Evolutionary conservation across 92 coral and sea anemone species (phyloP), one percentile per base, ranked within the genome.

Genomic region (Virgularia gustaviana): DNA sequence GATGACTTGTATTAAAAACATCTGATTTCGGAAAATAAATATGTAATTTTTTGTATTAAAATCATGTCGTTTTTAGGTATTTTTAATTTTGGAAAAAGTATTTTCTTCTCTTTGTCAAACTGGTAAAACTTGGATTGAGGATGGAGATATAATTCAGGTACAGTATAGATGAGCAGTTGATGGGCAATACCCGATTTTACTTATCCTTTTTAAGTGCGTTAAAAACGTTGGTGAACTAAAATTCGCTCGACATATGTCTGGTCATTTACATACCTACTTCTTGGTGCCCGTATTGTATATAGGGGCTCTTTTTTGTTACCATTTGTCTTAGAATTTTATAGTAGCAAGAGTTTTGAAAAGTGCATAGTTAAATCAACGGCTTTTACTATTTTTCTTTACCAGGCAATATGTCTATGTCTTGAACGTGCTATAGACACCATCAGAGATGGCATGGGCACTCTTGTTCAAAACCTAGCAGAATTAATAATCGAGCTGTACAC

Each of bases 351-450:
- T n/a, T n/a, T n/a, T n/a, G n/a, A n/a, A n/a, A n/a, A n/a, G n/a
- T n/a, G n/a, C n/a, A n/a, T n/a, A n/a, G n/a, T n/a, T n/a, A n/a
- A n/a, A n/a, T n/a, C n/a, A n/a, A n/a, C n/a, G n/a, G n/a, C n/a
- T n/a, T 52, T 52, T 52, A 1, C 31, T 3, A 33, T 12, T 16
- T 52, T 52, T 3, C 22, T 47, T 47, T 47, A 47, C 55, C 55
- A 4, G 8, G 22, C 18, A 5, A 47, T 47, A 25, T 94, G 96
- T 51, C 85, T 94, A 29, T 94, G 99, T 54, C 71, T 94, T 75
- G 99, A 94, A 62, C 85, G 96, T 52, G 99, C 96, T 19, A 85
- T 94, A 4, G 92, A 82, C 62, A 84, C 99, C 0, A 85, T 94
- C 20, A 77, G 99, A 59, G 99, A 94, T 72, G 76, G 81, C 83